phyloP scores from a whole-genome alignment of 2,888 invertebrate genomes.

The Lampropteryx suffumata region DNA sequence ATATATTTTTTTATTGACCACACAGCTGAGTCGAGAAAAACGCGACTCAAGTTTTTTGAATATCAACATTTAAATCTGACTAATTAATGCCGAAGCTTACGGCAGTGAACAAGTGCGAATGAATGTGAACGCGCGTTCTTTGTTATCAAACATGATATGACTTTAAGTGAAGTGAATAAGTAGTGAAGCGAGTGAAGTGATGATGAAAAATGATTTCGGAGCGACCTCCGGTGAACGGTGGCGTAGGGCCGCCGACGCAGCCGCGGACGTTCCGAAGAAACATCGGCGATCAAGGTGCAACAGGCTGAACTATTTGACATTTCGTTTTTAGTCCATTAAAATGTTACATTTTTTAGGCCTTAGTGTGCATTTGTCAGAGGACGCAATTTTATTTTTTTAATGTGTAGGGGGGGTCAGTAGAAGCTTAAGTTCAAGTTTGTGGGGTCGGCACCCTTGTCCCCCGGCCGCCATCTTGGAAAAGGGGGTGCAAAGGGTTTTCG shows the following conservation, averaged over 20 bases:
- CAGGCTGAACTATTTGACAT: conserved; percentile 44
- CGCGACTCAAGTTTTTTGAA: conserved; percentile 35
- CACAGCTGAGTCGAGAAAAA: conserved; percentile 45
- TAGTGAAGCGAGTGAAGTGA: conserved; percentile 60
- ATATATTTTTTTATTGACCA: conserved; percentile 47
- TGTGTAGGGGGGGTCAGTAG: too few relatives aligned
- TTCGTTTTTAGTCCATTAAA: too few relatives aligned
- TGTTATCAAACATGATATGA: conserved; percentile 37
- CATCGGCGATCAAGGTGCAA: conserved; percentile 83
- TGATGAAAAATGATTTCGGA: conserved; percentile 78
- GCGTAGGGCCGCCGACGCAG: conserved; percentile 68
- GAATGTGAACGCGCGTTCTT: conserved; percentile 34
- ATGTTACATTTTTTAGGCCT: too few relatives aligned
- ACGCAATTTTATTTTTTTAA: too few relatives aligned
- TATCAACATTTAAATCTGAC: conserved; percentile 36
- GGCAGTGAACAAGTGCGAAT: conserved; percentile 32
- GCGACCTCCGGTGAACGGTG: conserved; percentile 69
- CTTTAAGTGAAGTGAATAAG: conserved; percentile 38
- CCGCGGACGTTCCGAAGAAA: conserved; percentile 80
- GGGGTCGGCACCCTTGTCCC: too few relatives aligned
- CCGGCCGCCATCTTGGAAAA: too few relatives aligned
- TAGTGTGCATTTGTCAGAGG: too few relatives aligned
- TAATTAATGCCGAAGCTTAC: conserved; percentile 31
- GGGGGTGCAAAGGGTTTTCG: too few relatives aligned
- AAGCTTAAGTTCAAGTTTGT: too few relatives aligned